These are phyloP conservation scores for Malacoraja senta DNA, from an alignment of 2,797 vertebrate genomes.

Conservation along the genomic window DNA sequence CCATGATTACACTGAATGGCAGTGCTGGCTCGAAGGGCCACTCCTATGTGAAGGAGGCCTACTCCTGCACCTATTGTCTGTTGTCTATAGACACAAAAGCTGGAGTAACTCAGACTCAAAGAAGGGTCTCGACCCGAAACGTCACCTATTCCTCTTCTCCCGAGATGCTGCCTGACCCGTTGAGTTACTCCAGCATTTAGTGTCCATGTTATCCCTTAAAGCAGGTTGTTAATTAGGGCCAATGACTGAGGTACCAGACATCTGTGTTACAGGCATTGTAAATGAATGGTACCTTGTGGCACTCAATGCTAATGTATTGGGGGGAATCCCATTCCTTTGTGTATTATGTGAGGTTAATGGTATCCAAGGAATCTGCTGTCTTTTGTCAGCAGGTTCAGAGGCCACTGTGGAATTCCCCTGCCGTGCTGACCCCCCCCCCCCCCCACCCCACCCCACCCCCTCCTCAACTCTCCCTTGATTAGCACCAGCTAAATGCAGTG, in stretches of 20 bases:
- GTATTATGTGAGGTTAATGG: background rate
- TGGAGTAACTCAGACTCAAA: too few relatives aligned
- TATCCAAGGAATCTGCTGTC: background rate
- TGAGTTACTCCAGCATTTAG: too few relatives aligned
- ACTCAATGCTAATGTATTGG: background rate
- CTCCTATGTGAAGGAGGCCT: too few relatives aligned
- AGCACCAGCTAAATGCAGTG: background rate
- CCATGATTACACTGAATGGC: too few relatives aligned
- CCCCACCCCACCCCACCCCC: background rate
- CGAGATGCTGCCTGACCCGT: too few relatives aligned
- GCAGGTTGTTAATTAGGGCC: too few relatives aligned
- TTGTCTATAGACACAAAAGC: too few relatives aligned
- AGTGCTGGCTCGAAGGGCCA: too few relatives aligned
- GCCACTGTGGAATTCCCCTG: background rate
- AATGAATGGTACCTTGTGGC: background rate
- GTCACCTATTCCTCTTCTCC: too few relatives aligned
- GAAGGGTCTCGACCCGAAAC: too few relatives aligned
- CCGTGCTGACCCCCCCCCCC: background rate
- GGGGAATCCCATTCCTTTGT: slow-evolving; percentile 22
- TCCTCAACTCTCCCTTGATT: too few relatives aligned
- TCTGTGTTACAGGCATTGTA: background rate
- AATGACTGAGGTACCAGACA: background rate
- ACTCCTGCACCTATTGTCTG: too few relatives aligned
- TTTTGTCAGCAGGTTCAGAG: background rate
- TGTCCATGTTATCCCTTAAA: background rate